A percentile compares a stretch with the other conserved stretches of the same genome.
Evolutionary conservation across 2,113 vertebrate genomes (phyloP).

Genomic region (Gracilinanus agilis): DNA sequence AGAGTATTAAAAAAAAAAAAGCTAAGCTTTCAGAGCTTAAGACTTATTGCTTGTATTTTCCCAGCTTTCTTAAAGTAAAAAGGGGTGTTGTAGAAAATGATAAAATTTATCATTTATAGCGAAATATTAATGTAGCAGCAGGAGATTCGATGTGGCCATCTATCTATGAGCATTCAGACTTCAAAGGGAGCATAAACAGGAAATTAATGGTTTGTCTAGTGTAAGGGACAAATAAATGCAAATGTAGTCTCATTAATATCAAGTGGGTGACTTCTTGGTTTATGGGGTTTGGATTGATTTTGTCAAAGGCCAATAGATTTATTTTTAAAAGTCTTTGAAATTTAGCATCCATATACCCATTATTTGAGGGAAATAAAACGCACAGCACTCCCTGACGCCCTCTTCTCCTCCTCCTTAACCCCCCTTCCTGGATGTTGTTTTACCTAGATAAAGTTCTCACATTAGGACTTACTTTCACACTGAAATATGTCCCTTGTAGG

Average conservation of each 20-base stretch:
- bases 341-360: conserved; percentile 89
- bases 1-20: conserved; percentile 84
- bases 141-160: conserved; percentile 90
- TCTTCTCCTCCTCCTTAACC: conserved; percentile 81
- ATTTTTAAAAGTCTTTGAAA: conserved; percentile 90
- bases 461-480: conserved; percentile 88
- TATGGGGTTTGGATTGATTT: conserved; percentile 91
- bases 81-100: conserved; percentile 88
- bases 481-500: conserved; percentile 91
- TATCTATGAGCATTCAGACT: conserved; percentile 89
- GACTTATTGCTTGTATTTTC: conserved; percentile 89
- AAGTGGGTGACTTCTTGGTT: conserved; percentile 91
- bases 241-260: conserved; percentile 91
- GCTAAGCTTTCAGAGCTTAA: conserved; percentile 85
- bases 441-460: conserved; percentile 89
- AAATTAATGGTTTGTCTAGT: conserved; percentile 91
- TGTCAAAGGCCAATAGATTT: conserved; percentile 92
- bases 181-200: conserved; percentile 90
- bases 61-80: conserved; percentile 89
- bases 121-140: conserved; percentile 91
- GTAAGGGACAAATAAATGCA: conserved; percentile 92
- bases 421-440: conserved; percentile 84
- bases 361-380: conserved; percentile 89
- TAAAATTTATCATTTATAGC: conserved; percentile 91
- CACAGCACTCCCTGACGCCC: conserved; percentile 81